Evolutionary conservation across 1,140 invertebrate species (phyloP).

Genomic region (Drosophila guanche): DNA sequence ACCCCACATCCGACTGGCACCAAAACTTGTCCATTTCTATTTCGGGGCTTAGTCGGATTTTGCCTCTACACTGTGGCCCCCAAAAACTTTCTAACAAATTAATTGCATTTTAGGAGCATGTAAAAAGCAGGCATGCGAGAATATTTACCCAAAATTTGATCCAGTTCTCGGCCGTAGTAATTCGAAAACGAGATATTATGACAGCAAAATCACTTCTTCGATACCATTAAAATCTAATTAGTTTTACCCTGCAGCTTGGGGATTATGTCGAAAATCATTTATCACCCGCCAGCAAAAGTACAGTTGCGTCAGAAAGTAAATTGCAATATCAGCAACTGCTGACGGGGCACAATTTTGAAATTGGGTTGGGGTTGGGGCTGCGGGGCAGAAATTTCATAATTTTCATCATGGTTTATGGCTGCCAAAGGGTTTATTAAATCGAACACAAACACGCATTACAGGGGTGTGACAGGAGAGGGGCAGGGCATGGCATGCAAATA

Average conservation of each 20-base stretch:
- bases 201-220: neutral
- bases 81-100: slow-evolving; percentile 64
- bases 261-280: slow-evolving; percentile 8
- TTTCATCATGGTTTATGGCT: slow-evolving; percentile 46
- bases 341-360: slow-evolving; percentile 23
- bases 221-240: slow-evolving; percentile 18
- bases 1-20: neutral
- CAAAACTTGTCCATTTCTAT: slow-evolving; percentile 56
- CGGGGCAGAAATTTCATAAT: slow-evolving; percentile 36
- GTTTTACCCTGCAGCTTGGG: too few relatives aligned
- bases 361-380: too few relatives aligned
- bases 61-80: slow-evolving; percentile 35
- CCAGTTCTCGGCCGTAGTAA: slow-evolving; percentile 6
- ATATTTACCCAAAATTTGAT: slow-evolving; percentile 18
- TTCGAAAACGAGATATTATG: slow-evolving; percentile 2
- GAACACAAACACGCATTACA: slow-evolving; percentile 12
- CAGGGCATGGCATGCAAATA: slow-evolving; percentile 30
- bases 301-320: slow-evolving; percentile 6
- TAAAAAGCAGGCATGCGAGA: slow-evolving; percentile 24
- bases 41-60: slow-evolving; percentile 25
- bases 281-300: neutral
- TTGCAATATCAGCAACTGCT: slow-evolving; percentile 12
- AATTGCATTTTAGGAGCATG: slow-evolving; percentile 60
- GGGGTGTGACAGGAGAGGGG: neutral
- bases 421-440: slow-evolving; percentile 55